phyloP scores from a whole-genome alignment of 2,113 vertebrate species.

The Nicator chloris region DNA sequence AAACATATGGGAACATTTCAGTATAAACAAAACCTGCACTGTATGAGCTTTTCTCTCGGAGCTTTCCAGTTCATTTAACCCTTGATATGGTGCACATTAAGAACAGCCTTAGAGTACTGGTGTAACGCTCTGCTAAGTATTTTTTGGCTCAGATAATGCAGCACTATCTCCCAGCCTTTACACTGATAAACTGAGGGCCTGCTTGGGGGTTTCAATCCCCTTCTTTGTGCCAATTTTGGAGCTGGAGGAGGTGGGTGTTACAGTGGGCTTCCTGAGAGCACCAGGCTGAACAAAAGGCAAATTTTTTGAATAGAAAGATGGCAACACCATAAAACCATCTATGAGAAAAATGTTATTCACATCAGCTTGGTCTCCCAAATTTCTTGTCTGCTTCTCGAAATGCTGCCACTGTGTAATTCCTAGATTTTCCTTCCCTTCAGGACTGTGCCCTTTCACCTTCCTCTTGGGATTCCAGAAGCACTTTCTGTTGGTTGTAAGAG shows the following conservation, averaged over 20 bases:
- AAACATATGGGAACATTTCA: constrained; percentile 61
- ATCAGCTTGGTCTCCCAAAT: background rate
- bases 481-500: background rate
- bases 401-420: background rate
- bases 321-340: background rate
- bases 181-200: background rate
- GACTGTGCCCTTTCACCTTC: background rate
- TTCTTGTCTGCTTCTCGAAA: background rate
- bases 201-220: background rate
- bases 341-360: background rate
- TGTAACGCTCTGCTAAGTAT: background rate
- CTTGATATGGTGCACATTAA: constrained; percentile 20
- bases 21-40: constrained; percentile 58
- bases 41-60: constrained; percentile 20
- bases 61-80: constrained; percentile 58
- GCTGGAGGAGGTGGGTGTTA: background rate
- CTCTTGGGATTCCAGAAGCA: accelerated
- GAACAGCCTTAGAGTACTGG: background rate
- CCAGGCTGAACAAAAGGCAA: background rate
- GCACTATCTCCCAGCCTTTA: background rate
- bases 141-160: background rate
- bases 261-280: background rate
- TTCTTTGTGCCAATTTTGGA: background rate
- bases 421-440: background rate
- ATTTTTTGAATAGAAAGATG: background rate